Evolutionary conservation across 2,888 invertebrate species (phyloP), one percentile per base, ranked within the genome.

Genomic region (Agonopterix heracliana): DNA sequence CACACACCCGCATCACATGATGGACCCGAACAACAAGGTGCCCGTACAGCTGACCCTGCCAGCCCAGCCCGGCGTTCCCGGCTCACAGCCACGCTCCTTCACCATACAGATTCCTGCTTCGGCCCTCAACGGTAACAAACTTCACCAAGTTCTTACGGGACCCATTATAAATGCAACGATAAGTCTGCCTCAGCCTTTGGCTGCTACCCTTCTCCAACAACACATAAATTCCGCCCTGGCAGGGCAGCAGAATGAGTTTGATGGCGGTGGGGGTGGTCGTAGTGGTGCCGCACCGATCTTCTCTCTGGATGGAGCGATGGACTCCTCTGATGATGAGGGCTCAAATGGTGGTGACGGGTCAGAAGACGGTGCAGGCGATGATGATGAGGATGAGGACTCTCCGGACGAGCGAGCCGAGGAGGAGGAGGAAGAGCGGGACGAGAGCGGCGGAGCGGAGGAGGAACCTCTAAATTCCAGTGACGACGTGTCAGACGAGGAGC

Each of bases 401-500:
- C 91, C 91, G 2, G 93, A 91, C 55, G 91, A 91, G 66, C 74
- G 91, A 66, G 85, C 92, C 3, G 91, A 91, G 47, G 91, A 91
- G 49, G 91, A 91, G 40, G 92, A 93, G 54, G 93, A 94, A 55
- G 93, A 93, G 61, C 91, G 92, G 14, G 93, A 93, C 57, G 93
- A 93, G 51, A 92, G 90, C 53, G 91, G 91, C 35, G 90, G 90
- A 26, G 82, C 88, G 0, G 91, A 91, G 58, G 91, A 98, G 89
- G 98, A 98, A 73, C 98, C 98, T 0, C 88, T 99, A 0, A 98
- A 98, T 81, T 98, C 98, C 4, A 97, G 94, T 66, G 99, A 99
- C 84, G 98, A 99, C 87, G 98, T 98, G 5, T 98, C 98, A 45
- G 98, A 98, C 76, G 98, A 98, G 69, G 96, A 98, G 73, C 94